Conservation (phyloP, 2,888 invertebrate genomes). For the Tachina fera region DNA sequence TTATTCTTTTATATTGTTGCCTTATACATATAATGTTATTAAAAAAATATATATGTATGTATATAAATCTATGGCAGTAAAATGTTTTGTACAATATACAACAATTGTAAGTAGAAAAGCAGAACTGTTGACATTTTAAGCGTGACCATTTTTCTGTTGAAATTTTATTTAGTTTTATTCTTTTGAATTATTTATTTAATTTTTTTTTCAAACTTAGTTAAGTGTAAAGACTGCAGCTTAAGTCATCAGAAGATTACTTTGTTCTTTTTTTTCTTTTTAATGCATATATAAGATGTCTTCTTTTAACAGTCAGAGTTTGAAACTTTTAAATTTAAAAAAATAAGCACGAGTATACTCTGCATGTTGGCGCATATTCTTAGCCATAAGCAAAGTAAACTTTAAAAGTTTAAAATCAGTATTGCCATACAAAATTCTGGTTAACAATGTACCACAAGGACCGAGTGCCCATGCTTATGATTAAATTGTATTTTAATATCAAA, state of each 20-base stretch:
- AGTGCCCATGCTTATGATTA: no score
- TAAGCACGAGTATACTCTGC: not conserved
- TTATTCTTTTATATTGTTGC: slow-evolving; percentile 21
- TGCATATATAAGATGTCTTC: not conserved
- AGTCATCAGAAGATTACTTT: slow-evolving; percentile 23
- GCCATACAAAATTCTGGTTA: no score
- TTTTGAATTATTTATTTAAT: slow-evolving; percentile 12
- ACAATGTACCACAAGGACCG: no score
- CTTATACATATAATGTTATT: not conserved
- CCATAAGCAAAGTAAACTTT: no score
- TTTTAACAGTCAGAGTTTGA: slow-evolving; percentile 8
- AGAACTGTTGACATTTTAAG: slow-evolving; percentile 41
- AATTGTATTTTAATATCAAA: no score
- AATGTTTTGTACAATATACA: slow-evolving; percentile 3
- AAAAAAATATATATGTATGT: not conserved
- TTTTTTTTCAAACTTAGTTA: slow-evolving; percentile 32
- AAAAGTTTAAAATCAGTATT: no score
- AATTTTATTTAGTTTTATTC: slow-evolving; percentile 15
- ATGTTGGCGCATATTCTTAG: no score
- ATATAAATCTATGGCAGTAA: not conserved
- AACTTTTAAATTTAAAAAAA: not conserved
- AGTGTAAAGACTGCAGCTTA: slow-evolving; percentile 30
- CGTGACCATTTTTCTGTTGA: slow-evolving; percentile 14
- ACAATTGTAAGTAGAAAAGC: slow-evolving; percentile 7
- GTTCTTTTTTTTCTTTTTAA: slow-evolving; percentile 2